Conservation (phyloP, 2,113 vertebrate genomes). For the Meleagris gallopavo region DNA sequence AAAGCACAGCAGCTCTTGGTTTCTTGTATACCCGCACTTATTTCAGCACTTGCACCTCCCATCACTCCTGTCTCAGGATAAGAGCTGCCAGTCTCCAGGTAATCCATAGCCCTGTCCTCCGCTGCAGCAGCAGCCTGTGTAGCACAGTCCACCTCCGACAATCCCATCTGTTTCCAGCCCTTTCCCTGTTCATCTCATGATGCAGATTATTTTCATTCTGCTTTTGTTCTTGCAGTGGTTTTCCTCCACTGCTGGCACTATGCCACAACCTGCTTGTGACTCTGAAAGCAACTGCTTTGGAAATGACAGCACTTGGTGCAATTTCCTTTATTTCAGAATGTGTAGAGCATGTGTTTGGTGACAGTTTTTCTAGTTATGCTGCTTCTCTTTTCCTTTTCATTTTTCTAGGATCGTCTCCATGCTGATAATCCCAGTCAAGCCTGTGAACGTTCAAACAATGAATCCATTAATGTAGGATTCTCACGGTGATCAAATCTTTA, state of each 20-base stretch:
- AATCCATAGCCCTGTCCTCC: background rate
- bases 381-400: background rate
- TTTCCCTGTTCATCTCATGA: background rate
- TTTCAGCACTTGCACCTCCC: too few species aligned
- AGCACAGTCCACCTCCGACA: background rate
- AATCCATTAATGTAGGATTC: background rate
- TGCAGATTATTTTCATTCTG: background rate
- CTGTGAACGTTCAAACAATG: background rate
- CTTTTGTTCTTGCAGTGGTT: background rate
- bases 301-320: background rate
- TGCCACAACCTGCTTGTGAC: background rate
- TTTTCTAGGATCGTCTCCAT: background rate
- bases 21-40: background rate
- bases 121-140: background rate
- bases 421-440: background rate
- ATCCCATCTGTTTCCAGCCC: background rate
- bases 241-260: rapidly evolving
- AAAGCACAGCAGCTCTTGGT: background rate
- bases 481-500: background rate
- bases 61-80: background rate
- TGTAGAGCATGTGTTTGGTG: rapidly evolving
- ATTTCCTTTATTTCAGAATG: background rate
- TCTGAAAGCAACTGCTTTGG: background rate
- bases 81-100: background rate
- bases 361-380: background rate